phyloP scores from a whole-genome alignment of 2,113 vertebrate genomes.

The Sinocyclocheilus anshuiensis region DNA sequence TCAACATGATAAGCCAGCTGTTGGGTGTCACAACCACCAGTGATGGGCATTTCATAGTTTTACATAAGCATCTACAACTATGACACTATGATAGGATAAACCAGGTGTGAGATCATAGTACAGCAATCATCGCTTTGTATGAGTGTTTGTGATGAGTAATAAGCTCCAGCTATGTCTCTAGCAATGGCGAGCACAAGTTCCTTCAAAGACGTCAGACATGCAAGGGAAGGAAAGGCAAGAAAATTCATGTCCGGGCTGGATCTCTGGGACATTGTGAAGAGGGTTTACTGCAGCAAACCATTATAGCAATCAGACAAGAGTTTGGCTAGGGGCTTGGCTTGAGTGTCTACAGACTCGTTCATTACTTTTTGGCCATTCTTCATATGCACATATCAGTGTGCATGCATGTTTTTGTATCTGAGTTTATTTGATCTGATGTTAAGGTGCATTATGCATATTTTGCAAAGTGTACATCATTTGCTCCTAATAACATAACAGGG shows the following conservation, averaged over 20 bases:
- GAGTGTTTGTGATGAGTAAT: slow-evolving; percentile 32
- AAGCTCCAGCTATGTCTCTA: neutral
- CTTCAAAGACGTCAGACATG: neutral
- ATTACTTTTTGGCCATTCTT: neutral
- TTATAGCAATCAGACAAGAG: slow-evolving; percentile 34
- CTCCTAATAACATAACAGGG: neutral
- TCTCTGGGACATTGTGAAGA: slow-evolving; percentile 30
- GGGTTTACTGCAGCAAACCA: neutral
- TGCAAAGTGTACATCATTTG: neutral
- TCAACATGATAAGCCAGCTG: neutral
- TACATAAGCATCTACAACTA: too few relatives aligned
- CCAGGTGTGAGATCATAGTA: neutral
- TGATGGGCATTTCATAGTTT: neutral
- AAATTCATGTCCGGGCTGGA: slow-evolving; percentile 40
- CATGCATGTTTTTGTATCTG: too few relatives aligned
- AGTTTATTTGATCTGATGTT: neutral
- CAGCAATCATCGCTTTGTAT: slow-evolving; percentile 31
- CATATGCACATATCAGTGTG: neutral
- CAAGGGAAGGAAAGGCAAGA: slow-evolving; percentile 21
- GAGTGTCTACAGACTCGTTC: neutral
- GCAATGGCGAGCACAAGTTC: neutral
- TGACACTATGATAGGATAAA: too few relatives aligned
- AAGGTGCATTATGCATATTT: neutral
- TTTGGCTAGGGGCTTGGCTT: neutral
- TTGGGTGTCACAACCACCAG: neutral